phyloP scores from a whole-genome alignment of 2,113 vertebrate species.

The Choloepus hoffmanni region DNA sequence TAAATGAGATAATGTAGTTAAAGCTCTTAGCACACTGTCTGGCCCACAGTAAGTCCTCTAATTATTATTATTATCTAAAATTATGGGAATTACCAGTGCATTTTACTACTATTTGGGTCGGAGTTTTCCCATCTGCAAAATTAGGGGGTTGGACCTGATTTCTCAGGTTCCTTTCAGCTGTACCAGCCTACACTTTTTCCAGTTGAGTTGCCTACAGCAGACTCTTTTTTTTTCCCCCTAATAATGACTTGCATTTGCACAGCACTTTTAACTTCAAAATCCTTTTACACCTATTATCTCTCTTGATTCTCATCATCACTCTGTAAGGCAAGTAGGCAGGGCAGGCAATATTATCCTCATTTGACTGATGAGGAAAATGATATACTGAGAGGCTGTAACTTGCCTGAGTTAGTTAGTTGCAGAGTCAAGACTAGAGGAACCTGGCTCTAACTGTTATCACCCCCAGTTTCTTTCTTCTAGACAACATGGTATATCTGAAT shows the following conservation, averaged over 20 bases:
- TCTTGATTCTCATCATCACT: slow-evolving; percentile 3
- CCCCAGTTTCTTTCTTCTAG: background rate
- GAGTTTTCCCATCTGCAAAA: slow-evolving; percentile 59
- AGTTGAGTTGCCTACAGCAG: background rate
- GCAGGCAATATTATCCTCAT: background rate
- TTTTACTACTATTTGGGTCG: slow-evolving; percentile 35
- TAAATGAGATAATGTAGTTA: slow-evolving; percentile 20
- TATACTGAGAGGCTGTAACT: background rate
- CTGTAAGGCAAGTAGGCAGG: background rate
- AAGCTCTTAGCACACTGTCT: slow-evolving; percentile 1
- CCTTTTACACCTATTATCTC: slow-evolving; percentile 20
- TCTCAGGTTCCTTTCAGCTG: background rate
- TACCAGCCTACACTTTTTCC: background rate
- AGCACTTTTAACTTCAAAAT: slow-evolving; percentile 48
- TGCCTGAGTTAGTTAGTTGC: background rate
- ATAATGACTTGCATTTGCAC: slow-evolving; percentile 24
- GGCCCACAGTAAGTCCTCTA: background rate
- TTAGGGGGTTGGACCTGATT: slow-evolving; percentile 40
- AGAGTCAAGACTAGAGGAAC: slow-evolving; percentile 4
- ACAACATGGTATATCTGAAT: background rate
- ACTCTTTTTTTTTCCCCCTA: background rate
- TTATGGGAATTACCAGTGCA: slow-evolving; percentile 33
- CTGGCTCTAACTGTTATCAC: background rate
- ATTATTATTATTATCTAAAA: slow-evolving; percentile 67
- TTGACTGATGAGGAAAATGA: slow-evolving; percentile 29